Percentiles rank a stretch among this genome's conserved stretches.
These are phyloP conservation scores for Chironomus tentans DNA, from an alignment of 2,888 invertebrate genomes.

Conservation along the genomic window DNA sequence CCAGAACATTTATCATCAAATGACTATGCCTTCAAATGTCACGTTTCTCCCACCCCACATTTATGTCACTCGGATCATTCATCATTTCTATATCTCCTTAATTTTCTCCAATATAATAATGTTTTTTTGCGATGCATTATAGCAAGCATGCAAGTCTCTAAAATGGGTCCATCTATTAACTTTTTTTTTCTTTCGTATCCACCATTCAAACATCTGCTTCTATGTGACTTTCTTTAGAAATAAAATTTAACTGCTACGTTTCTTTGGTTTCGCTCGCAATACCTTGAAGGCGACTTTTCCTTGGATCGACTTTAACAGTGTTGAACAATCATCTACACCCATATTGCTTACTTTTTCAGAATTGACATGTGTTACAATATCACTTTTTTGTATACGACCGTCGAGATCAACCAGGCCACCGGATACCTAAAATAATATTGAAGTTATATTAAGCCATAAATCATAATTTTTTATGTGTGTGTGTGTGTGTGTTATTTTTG, in stretches of 20 bases:
- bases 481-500: no score
- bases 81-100: no score
- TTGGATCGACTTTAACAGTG: conserved; percentile 77
- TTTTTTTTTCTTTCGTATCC: not conserved
- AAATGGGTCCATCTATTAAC: not conserved
- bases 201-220: not conserved
- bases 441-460: conserved; percentile 16
- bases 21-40: no score
- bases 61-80: no score
- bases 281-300: conserved; percentile 77
- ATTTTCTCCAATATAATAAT: no score
- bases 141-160: not conserved
- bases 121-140: not conserved
- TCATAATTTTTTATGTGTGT: not conserved
- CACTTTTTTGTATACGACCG: conserved; percentile 84
- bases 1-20: no score
- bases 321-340: conserved; percentile 76
- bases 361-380: conserved; percentile 81
- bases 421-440: conserved; percentile 51
- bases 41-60: no score
- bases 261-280: conserved; percentile 64
- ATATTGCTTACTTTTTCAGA: conserved; percentile 69
- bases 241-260: conserved; percentile 22
- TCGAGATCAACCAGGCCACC: conserved; percentile 84
- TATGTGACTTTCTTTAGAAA: not conserved